phyloP scores from a whole-genome alignment of 2,888 invertebrate genomes.

The Drosophila seclusa region DNA sequence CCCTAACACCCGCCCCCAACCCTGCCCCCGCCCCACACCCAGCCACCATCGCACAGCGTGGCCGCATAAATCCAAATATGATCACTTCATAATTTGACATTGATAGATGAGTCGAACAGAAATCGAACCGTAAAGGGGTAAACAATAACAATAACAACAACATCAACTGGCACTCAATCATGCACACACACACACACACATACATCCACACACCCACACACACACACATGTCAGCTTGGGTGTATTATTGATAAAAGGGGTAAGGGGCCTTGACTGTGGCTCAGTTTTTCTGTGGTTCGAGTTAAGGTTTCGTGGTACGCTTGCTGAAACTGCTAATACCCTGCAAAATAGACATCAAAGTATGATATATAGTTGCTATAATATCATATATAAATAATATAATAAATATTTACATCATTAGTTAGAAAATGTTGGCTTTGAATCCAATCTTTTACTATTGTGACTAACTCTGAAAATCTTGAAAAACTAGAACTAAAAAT shows the following conservation, averaged over 20 bases:
- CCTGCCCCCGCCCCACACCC: neutral
- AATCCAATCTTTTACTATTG: neutral
- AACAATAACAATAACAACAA: conserved; percentile 42
- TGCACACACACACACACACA: conserved; percentile 48
- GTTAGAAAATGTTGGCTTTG: neutral
- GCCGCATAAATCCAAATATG: conserved; percentile 85
- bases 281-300: conserved; percentile 16
- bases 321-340: conserved; percentile 17
- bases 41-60: conserved; percentile 8
- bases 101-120: conserved; percentile 83
- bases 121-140: conserved; percentile 66
- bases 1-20: neutral
- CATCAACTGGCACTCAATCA: conserved; percentile 71
- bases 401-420: too few species aligned
- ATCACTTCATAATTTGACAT: conserved; percentile 85
- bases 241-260: conserved; percentile 33
- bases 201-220: conserved; percentile 23
- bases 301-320: neutral
- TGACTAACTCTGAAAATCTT: neutral
- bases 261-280: conserved; percentile 34
- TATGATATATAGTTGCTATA: neutral
- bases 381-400: too few species aligned
- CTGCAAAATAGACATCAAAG: conserved; percentile 11
- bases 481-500: neutral
- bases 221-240: conserved; percentile 28